A percentile compares a stretch with the other conserved stretches of the same genome.
These are phyloP conservation scores for Dicroscelio sp. DNA, from an alignment of 2,888 invertebrate genomes.

Conservation along the genomic window DNA sequence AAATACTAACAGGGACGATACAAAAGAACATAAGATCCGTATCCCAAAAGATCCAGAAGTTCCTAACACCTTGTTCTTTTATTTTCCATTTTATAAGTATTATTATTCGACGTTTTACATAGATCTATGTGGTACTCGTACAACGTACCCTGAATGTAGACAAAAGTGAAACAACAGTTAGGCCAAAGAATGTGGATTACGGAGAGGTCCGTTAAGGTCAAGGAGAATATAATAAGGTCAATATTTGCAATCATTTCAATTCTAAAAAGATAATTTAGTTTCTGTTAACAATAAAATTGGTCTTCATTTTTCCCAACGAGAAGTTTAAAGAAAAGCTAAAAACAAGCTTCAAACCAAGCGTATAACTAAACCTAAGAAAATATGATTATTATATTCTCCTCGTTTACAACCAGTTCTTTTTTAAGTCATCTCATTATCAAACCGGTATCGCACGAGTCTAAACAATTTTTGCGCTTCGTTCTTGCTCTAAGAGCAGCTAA, in stretches of 20 bases:
- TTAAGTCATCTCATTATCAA: background rate
- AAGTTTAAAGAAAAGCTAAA: too few relatives aligned
- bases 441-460: constrained; percentile 4
- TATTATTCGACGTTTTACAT: constrained; percentile 63
- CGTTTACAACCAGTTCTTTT: background rate
- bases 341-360: too few relatives aligned
- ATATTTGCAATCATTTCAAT: too few relatives aligned
- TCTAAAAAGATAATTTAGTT: background rate
- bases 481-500: too few relatives aligned
- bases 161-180: constrained; percentile 82
- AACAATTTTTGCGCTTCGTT: background rate
- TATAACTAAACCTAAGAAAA: too few relatives aligned
- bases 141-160: constrained; percentile 69
- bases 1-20: constrained; percentile 27
- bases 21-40: constrained; percentile 42
- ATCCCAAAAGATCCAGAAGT: constrained; percentile 31
- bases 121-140: constrained; percentile 72
- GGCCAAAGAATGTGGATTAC: constrained; percentile 79
- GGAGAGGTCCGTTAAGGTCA: constrained; percentile 23
- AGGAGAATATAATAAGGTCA: constrained; percentile 3
- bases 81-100: background rate
- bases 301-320: too few relatives aligned
- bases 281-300: too few relatives aligned
- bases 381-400: constrained; percentile 16
- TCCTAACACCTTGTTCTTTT: constrained; percentile 13